Base-by-base conservation (phyloP, 2,888 invertebrate genomes). In the Scaptomyza polygonia region DNA sequence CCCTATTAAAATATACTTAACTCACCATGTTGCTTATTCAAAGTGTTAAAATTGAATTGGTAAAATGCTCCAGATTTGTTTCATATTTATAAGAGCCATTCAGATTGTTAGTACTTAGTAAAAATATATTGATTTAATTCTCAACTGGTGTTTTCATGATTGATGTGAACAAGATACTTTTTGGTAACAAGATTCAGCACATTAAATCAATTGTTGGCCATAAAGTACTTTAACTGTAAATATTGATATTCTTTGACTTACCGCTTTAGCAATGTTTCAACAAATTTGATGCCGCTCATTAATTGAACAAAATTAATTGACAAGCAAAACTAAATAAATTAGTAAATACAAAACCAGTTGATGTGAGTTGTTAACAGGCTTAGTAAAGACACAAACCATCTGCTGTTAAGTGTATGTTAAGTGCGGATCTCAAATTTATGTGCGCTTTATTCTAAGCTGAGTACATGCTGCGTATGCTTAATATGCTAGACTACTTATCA, bases 11-110 rank as follows among this genome's bases (percentile, higher is more conserved):
- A 45, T 40, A 40, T 44, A 12, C 7, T 3, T 2, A 56, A 64
- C 79, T 65, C 53, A 79, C 79, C 79, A 80, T 80, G 83, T 74
- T 82, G 77, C 63, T 79, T 72, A 39, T 49, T 45, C 62, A 44
- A 70, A 61, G 52, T 47, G 18, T 18, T 45, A 44, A 25, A 61
- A 56, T 63, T 52, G 63, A 76, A 62, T 72, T 81, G 72, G 43
- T 49, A 42, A 44, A 30, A 49, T 43, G 29, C 18, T 43, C 42
- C 29, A 32, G 1, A 36, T 21, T 54, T 30, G 61, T 72, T 69
- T 49, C 42, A 62, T 81, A 78, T 79, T 79, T 79, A 79, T 82
- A 79, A 43, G 59, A 32, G 64, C 21, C 3, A 25, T 43, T 45
- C 27, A 34, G 39, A 36, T 9, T 29, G 43, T 11, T 18, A 47